Evolutionary conservation across 2,797 vertebrate genomes (phyloP).

Genomic region (Argentina silus): DNA sequence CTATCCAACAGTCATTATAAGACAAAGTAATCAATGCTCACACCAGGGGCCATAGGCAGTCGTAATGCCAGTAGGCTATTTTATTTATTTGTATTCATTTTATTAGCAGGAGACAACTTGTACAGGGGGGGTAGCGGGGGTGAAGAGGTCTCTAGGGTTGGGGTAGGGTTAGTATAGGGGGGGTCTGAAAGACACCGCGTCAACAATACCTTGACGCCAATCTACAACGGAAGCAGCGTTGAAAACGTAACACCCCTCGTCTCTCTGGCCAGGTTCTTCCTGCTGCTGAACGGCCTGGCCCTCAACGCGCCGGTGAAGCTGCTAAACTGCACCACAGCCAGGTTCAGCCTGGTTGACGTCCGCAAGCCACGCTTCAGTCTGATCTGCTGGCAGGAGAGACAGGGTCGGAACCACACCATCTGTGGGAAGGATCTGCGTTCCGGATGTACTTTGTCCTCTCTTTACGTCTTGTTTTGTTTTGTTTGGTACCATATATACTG

Average conservation of each 20-base stretch:
- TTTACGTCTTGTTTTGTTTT: neutral
- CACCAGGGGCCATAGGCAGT: too few relatives aligned
- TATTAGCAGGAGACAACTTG: too few relatives aligned
- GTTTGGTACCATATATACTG: neutral
- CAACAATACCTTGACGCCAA: too few relatives aligned
- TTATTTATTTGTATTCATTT: too few relatives aligned
- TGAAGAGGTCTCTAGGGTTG: too few relatives aligned
- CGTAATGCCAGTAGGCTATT: too few relatives aligned
- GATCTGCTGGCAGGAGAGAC: conserved; percentile 61
- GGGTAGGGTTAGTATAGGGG: too few relatives aligned
- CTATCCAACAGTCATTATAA: too few relatives aligned
- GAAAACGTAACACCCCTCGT: conserved; percentile 16
- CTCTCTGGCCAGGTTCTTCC: conserved; percentile 51
- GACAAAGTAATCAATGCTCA: too few relatives aligned
- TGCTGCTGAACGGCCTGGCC: conserved; percentile 66
- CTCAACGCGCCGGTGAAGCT: conserved; percentile 12
- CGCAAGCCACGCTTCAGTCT: conserved; percentile 39
- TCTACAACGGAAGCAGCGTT: too few relatives aligned
- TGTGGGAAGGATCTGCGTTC: conserved; percentile 67
- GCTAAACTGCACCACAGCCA: conserved; percentile 64
- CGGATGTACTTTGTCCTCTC: conserved; percentile 63
- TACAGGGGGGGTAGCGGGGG: too few relatives aligned
- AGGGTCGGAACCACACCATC: conserved; percentile 20
- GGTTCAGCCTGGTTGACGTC: conserved; percentile 68
- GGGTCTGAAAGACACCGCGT: too few relatives aligned